Evolutionary conservation across 2,888 invertebrate genomes (phyloP).

Genomic region (Anagyrus pseudococci): DNA sequence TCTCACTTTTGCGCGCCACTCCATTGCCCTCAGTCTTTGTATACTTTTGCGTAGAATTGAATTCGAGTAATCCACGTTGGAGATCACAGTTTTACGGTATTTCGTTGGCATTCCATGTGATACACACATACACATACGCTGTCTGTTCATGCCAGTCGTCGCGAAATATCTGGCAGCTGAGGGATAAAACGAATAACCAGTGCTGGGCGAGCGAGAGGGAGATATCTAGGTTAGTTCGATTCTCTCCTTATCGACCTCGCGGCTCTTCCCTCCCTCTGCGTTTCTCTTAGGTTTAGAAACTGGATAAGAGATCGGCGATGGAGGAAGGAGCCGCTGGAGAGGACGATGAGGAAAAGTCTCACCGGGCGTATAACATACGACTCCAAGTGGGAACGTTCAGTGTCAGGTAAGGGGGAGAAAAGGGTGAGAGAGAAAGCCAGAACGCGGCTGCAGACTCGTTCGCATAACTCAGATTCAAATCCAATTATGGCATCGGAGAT

Average conservation of each 20-base stretch:
- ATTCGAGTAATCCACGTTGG: conserved; percentile 32
- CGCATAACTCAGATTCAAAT: conserved; percentile 44
- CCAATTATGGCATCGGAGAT: conserved; percentile 42
- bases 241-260: neutral
- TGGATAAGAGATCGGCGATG: neutral
- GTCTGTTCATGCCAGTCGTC: neutral
- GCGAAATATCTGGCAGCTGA: conserved; percentile 12
- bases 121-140: conserved; percentile 15
- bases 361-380: conserved; percentile 29
- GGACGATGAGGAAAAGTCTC: conserved; percentile 26
- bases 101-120: conserved; percentile 6
- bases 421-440: neutral
- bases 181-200: conserved; percentile 7
- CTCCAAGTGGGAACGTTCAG: conserved; percentile 12
- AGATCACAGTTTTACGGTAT: conserved; percentile 25
- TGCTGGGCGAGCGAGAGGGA: conserved; percentile 9
- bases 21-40: neutral
- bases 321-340: conserved; percentile 16
- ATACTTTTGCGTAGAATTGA: too few relatives aligned
- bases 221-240: neutral
- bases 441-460: conserved; percentile 12
- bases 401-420: conserved; percentile 2
- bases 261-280: neutral
- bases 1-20: neutral
- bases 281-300: neutral